phyloP scores from a whole-genome alignment of 2,888 invertebrate genomes.

The Scaeva pyrastri region DNA sequence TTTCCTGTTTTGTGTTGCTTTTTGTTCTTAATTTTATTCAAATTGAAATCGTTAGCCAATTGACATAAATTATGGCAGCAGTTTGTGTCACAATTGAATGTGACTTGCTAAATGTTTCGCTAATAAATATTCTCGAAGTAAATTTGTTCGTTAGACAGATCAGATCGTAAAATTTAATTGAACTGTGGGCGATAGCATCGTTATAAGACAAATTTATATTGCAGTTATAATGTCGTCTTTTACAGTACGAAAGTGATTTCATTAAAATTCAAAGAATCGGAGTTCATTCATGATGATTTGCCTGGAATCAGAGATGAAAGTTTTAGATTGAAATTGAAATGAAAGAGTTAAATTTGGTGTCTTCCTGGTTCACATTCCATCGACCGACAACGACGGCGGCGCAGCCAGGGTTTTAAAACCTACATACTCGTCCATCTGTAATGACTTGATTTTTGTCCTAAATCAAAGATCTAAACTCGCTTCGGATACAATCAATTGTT shows the following conservation, averaged over 20 bases:
- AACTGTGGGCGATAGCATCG: slow-evolving; percentile 58
- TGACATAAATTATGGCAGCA: slow-evolving; percentile 52
- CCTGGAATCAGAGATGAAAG: slow-evolving; percentile 16
- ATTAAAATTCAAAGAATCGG: slow-evolving; percentile 35
- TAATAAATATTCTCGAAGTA: slow-evolving; percentile 51
- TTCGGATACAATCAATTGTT: slow-evolving; percentile 43
- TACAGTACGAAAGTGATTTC: slow-evolving; percentile 37
- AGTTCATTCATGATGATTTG: slow-evolving; percentile 16
- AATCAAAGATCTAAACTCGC: slow-evolving; percentile 32
- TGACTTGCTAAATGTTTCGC: slow-evolving; percentile 54
- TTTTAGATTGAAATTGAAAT: slow-evolving; percentile 13
- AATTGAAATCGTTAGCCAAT: slow-evolving; percentile 52
- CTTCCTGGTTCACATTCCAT: slow-evolving; percentile 34
- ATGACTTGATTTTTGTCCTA: slow-evolving; percentile 6
- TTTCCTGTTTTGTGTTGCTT: neutral
- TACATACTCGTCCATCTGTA: too few relatives aligned
- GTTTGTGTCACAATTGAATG: slow-evolving; percentile 63
- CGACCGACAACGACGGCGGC: too few relatives aligned
- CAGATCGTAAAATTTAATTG: slow-evolving; percentile 64
- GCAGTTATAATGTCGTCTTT: slow-evolving; percentile 4
- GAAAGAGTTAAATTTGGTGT: neutral
- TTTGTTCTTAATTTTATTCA: slow-evolving; percentile 9
- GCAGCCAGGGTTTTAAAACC: too few relatives aligned
- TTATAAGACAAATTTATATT: neutral
- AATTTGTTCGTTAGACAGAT: slow-evolving; percentile 22